Evolutionary conservation across 2,113 vertebrate genomes (phyloP), one percentile per base, ranked within the genome.

Genomic region (Macrotis lagotis): DNA sequence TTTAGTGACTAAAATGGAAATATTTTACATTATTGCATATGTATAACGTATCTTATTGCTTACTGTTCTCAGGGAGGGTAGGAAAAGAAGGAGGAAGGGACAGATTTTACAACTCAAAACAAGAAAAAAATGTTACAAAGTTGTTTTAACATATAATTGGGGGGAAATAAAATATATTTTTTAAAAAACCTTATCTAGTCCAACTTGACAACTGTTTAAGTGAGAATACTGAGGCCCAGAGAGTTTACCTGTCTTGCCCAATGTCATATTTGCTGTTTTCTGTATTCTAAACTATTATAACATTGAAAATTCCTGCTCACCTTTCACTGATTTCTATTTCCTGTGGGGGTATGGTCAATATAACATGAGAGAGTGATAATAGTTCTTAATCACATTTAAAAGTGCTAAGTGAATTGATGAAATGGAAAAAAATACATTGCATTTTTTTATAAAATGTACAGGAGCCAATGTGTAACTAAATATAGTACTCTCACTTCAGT

Each of bases 301-400:
- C 12, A 19, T 74, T 74, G 59, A 74, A 74, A 74, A 74, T n/a
- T 37, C 3, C 37, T 74, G 37, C 37, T 0, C 26, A 47, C n/a
- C 9, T 50, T 96, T 37, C 51, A 31, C 50, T 92, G 94, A 49
- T 92, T 96, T 96, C 83, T 44, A 48, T 74, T 95, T 92, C 51
- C 92, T 49, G 8, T 83, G 12, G 25, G 53, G 51, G 6, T 52
- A 0, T 2, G 5, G 1, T 66, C 47, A 94, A 0, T 25, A 26
- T 37, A 94, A 88, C 50, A 49, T 91, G 28, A 52, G 53, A 51
- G 50, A 6, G 8, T 94, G 88, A 59, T 48, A 92, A 92, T 93
- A n/a, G 89, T n/a, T 90, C 19, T 74, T 51, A 93, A 91, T 37
- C 12, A 47, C 59, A 90, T 37, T 31, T n/a, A n/a, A 96, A 50